These are phyloP conservation scores for Griposia aprilina DNA, from an alignment of 2,888 invertebrate genomes.

Conservation along the genomic window DNA sequence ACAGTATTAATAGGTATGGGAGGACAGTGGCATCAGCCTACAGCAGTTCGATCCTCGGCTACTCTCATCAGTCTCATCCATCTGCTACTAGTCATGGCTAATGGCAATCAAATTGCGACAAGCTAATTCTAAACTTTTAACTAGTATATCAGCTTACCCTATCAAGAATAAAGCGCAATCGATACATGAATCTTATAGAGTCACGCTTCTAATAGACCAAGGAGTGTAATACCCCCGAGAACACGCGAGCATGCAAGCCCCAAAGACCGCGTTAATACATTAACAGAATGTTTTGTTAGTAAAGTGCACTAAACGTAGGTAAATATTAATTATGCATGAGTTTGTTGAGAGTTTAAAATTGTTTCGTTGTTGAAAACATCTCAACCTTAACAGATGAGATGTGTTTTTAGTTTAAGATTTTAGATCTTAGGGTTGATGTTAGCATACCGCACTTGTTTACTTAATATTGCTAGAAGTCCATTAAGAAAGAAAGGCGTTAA, in stretches of 20 bases:
- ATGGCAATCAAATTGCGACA: neutral
- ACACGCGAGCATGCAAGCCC: slow-evolving; percentile 54
- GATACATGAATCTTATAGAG: slow-evolving; percentile 44
- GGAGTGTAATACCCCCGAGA: slow-evolving; percentile 16
- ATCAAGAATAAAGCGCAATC: slow-evolving; percentile 31
- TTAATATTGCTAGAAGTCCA: too few relatives aligned
- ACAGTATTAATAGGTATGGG: too few relatives aligned
- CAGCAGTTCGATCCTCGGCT: neutral
- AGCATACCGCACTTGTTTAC: neutral
- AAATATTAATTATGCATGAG: slow-evolving; percentile 63
- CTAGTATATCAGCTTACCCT: neutral
- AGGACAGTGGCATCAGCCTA: neutral
- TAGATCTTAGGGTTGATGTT: neutral
- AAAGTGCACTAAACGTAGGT: slow-evolving; percentile 53
- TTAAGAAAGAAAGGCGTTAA: neutral
- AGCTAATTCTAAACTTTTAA: neutral
- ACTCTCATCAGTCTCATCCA: too few relatives aligned
- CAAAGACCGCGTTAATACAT: slow-evolving; percentile 43
- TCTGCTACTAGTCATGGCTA: neutral
- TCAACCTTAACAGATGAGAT: slow-evolving; percentile 28
- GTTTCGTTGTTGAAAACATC: slow-evolving; percentile 56
- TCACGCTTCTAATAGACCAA: slow-evolving; percentile 43
- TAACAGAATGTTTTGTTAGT: slow-evolving; percentile 51
- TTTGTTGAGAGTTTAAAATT: slow-evolving; percentile 58
- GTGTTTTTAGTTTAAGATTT: slow-evolving; percentile 23